A percentile compares a stretch with the other conserved stretches of the same genome.
phyloP scores from a whole-genome alignment of 2,113 vertebrate species.

The Cheilinus undulatus region DNA sequence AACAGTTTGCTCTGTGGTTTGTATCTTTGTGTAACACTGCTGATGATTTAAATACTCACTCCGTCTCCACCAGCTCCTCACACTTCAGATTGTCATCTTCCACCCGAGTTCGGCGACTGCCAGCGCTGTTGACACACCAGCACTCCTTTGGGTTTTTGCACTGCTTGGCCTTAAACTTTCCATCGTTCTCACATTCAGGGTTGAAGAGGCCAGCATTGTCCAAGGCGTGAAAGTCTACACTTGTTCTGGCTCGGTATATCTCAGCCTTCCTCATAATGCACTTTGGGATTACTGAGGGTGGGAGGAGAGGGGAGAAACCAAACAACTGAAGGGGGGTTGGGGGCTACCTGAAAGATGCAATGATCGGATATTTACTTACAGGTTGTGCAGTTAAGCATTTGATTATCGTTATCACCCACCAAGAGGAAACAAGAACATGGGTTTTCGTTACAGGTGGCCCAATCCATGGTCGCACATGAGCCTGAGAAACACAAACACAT shows the following conservation, averaged over 20 bases:
- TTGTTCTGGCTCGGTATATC: slow-evolving; percentile 68
- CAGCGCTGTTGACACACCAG: slow-evolving; percentile 98
- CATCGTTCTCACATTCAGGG: slow-evolving; percentile 85
- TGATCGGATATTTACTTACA: slow-evolving; percentile 66
- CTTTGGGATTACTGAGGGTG: slow-evolving; percentile 88
- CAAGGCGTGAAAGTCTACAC: too few species aligned
- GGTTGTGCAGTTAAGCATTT: neutral
- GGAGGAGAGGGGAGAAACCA: too few species aligned
- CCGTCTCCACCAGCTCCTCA: slow-evolving; percentile 87
- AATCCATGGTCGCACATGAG: slow-evolving; percentile 65
- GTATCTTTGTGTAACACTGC: too few species aligned
- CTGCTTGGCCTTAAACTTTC: slow-evolving; percentile 90
- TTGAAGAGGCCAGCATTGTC: slow-evolving; percentile 96
- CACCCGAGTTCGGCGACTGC: slow-evolving; percentile 92
- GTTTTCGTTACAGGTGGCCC: slow-evolving; percentile 24
- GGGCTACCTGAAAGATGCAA: neutral
- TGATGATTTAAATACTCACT: slow-evolving; percentile 81
- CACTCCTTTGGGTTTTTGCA: slow-evolving; percentile 90
- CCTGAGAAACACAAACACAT: slow-evolving; percentile 44
- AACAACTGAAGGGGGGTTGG: neutral
- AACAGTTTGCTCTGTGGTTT: too few species aligned
- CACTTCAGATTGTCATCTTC: slow-evolving; percentile 84
- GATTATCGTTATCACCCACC: accelerated
- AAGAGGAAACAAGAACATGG: neutral
- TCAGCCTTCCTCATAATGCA: slow-evolving; percentile 94